Evolutionary conservation across 2,797 vertebrate genomes (phyloP).

Genomic region (Ptychobarbus kaznakovi): DNA sequence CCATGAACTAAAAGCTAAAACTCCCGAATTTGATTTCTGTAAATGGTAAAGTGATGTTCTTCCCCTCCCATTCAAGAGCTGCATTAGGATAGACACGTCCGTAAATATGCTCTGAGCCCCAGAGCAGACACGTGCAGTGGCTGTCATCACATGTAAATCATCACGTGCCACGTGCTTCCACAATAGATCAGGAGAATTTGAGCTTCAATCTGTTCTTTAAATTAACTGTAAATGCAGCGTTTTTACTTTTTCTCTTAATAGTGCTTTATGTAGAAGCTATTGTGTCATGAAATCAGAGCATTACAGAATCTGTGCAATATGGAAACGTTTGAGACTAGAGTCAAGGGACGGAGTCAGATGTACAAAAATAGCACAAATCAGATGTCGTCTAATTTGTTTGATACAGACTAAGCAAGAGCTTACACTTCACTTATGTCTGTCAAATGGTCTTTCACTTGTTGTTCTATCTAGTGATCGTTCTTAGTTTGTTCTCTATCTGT

Average conservation of each 20-base stretch:
- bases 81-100: not conserved
- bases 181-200: conserved; percentile 11
- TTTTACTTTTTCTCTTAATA: not conserved
- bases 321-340: not conserved
- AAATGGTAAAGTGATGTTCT: conserved; percentile 4
- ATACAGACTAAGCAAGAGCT: not conserved
- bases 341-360: not conserved
- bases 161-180: conserved; percentile 20
- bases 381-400: not conserved
- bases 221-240: not conserved
- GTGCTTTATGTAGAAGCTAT: not conserved
- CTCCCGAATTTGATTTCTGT: not conserved
- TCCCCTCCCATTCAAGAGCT: conserved; percentile 16
- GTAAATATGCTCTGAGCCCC: conserved; percentile 5
- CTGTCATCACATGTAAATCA: conserved; percentile 3
- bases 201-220: not conserved
- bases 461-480: too few relatives aligned
- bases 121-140: conserved; percentile 30
- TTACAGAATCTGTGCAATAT: not conserved
- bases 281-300: not conserved
- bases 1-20: not conserved
- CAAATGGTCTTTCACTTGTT: too few relatives aligned
- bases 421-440: not conserved
- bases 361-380: not conserved
- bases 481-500: too few relatives aligned